Base-by-base conservation (phyloP, 2,113 vertebrate genomes). In the Tricholaema leucomelas region DNA sequence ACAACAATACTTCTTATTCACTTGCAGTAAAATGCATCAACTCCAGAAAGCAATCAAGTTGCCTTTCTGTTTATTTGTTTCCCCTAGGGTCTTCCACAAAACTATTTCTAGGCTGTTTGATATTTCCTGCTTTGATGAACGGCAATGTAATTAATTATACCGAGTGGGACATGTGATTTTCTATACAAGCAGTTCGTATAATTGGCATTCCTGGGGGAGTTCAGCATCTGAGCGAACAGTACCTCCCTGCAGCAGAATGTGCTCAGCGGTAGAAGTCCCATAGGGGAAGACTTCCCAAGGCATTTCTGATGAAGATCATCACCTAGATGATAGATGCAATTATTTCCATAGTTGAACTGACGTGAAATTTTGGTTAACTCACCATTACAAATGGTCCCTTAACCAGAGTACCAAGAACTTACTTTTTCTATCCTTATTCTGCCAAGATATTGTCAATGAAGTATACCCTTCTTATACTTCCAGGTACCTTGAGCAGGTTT, bases 211-310 rank as follows among this genome's bases (percentile, higher is more conserved):
- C 33, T 40, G 55, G 18, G 11, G 42, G 48, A 87, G 15, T 35
- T 89, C 44, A 54, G 18, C 6, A 2, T 60, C 42, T 60, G 59
- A 79, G 24, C n/a, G 33, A 93, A 35, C 31, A 35, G 38, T 23
- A 76, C 5, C 7, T 64, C 25, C 31, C 33, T 60, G 74, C 64
- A 77, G 56, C 7, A 84, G 8, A 73, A 35, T 2, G 2, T 55
- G 20, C 17, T 28, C 0, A 0, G 24, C 19, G 21, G 11, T 44
- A 30, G 20, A 24, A 12, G 9, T 42, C 36, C 23, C 20, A 12
- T 19, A 56, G 73, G 31, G 8, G 24, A 76, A 76, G 24, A 81
- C n/a, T 87, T 3, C 50, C 21, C 2, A 6, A 64, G 42, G 21
- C 0, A 0, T 60, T 13, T 55, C 28, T 69, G 27, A 35, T n/a